Evolutionary conservation across 92 coral and sea anemone species (phyloP), one percentile per base, ranked within the genome.

Genomic region (Zoanthus sociatus): DNA sequence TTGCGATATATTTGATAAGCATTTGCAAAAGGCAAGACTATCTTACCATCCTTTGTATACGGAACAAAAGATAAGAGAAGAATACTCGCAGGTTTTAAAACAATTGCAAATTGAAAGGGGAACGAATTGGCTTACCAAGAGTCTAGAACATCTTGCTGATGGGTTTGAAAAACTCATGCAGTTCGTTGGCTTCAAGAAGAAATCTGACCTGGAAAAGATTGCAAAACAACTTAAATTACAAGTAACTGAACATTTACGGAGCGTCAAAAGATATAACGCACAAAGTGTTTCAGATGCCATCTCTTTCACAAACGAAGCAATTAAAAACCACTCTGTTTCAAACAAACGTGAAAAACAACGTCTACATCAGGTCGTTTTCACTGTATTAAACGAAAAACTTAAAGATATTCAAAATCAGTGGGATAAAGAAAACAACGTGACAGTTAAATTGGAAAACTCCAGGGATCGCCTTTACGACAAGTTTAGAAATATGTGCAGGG

Each of bases 401-500:
- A 51, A 21, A 60, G 8, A 13, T 54, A 74, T 74, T 74, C 78
- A 74, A 74, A 48, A 48, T 32, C 31, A 74, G 32, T 74, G 78
- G 78, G 78, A 74, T 48, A 47, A 8, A 10, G 47, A 50, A 45
- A 74, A 74, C 60, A 74, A 74, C 78, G 60, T 74, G 56, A 48
- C 78, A 45, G 78, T 74, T 6, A 74, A 74, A 61, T 21, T 74
- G 21, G 10, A 74, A 74, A 17, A 74, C 30, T 74, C 78, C 15
- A 74, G 60, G 47, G 42, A 74, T 7, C 78, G 78, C 15, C 54
- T 74, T 0, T 32, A 15, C 30, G 56, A 46, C 47, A 74, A 74
- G 78, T 74, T 74, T 74, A 48, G 9, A 54, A 47, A 74, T 45
- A 74, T 74, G 53, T 74, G 78, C 60, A 74, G 47, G 6, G 60